phyloP scores from a whole-genome alignment of 2,113 vertebrate species.

The Muntiacus reevesi region DNA sequence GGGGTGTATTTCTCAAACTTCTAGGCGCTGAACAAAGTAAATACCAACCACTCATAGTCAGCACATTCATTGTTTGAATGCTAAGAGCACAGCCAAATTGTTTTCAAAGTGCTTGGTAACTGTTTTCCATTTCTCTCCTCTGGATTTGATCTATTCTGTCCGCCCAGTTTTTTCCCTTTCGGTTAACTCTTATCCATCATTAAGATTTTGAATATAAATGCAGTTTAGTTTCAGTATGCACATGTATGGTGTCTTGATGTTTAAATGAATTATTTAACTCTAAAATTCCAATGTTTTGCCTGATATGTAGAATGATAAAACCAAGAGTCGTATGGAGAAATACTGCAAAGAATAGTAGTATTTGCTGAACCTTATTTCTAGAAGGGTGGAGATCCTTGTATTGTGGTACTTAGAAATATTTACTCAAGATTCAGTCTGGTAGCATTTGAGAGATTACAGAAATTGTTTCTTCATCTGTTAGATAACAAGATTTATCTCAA shows the following conservation, averaged over 20 bases:
- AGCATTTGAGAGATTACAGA: neutral
- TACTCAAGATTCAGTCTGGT: neutral
- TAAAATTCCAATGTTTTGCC: neutral
- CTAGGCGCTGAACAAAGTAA: neutral
- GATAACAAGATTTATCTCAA: neutral
- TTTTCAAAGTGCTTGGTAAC: slow-evolving; percentile 24
- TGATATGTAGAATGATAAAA: neutral
- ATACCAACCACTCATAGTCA: neutral
- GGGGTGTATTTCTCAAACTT: neutral
- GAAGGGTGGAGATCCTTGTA: neutral
- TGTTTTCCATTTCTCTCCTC: neutral
- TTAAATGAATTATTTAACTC: neutral
- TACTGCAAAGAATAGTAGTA: neutral
- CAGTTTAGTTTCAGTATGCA: neutral
- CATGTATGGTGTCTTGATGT: neutral
- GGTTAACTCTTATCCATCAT: neutral
- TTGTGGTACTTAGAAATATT: neutral
- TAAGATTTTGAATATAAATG: neutral
- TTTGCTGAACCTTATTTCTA: neutral
- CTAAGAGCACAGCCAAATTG: neutral
- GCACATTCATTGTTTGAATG: neutral
- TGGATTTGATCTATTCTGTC: neutral
- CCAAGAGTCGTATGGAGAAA: neutral
- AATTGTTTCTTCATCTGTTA: neutral
- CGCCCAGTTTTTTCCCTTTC: neutral